These are phyloP conservation scores for Zophobas atratus DNA, from an alignment of 1,140 invertebrate species.

Conservation along the genomic window DNA sequence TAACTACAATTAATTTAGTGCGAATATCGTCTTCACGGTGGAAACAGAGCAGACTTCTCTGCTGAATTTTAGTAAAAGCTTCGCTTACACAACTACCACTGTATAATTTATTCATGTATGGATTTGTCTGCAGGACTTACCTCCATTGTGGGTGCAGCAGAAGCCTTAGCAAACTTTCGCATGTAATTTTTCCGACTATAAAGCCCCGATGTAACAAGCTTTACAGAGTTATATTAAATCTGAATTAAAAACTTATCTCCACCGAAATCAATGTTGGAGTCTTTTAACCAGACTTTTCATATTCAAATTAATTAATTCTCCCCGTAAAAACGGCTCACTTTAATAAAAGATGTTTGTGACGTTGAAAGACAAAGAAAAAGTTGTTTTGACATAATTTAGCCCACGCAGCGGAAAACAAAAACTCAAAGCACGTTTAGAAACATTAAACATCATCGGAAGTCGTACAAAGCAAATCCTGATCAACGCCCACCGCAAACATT, in stretches of 20 bases:
- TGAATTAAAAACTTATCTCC: too few species aligned
- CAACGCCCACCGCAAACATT: background rate
- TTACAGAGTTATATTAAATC: too few species aligned
- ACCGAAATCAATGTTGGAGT: background rate
- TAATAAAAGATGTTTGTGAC: background rate
- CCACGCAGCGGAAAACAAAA: background rate
- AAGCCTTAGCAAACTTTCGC: too few species aligned
- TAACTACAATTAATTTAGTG: background rate
- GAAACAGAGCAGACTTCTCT: background rate
- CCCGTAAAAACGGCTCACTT: background rate
- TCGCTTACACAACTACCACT: too few species aligned
- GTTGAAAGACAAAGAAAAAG: background rate
- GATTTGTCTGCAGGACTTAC: too few species aligned
- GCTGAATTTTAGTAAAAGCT: too few species aligned
- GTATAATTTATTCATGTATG: too few species aligned
- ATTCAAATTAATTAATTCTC: background rate
- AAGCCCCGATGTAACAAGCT: too few species aligned
- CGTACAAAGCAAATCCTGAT: constrained; percentile 9
- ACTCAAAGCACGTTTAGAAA: background rate
- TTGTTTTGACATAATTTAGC: constrained; percentile 8
- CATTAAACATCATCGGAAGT: background rate
- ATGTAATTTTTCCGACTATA: too few species aligned
- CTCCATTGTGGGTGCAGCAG: too few species aligned
- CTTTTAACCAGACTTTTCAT: background rate
- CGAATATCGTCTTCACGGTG: background rate